A percentile compares a stretch with the other conserved stretches of the same genome.
Evolutionary conservation across 1,140 invertebrate genomes (phyloP).

Genomic region (Platorchestia sp.): DNA sequence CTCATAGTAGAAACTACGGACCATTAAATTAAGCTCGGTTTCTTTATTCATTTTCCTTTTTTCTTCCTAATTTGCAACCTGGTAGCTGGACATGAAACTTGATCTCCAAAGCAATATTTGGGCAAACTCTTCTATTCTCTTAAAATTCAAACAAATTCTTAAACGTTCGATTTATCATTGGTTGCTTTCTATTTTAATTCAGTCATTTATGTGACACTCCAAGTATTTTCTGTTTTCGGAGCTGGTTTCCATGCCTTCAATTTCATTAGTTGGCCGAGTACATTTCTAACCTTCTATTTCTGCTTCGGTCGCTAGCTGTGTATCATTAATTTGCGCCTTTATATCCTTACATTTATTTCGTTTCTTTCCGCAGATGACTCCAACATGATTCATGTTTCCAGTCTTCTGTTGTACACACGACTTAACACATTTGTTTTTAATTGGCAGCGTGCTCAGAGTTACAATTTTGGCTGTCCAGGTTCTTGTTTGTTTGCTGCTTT

Average conservation of each 20-base stretch:
- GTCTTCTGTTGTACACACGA: not conserved
- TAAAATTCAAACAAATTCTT: not conserved
- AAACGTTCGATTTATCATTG: not conserved
- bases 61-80: not conserved
- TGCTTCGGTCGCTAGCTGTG: not conserved
- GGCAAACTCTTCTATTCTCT: not conserved
- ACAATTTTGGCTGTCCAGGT: not conserved
- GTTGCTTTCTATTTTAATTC: not conserved
- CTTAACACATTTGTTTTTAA: not conserved
- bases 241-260: not conserved
- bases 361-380: slow-evolving; percentile 33
- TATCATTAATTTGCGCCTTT: not conserved
- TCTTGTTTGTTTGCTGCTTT: not conserved
- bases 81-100: not conserved
- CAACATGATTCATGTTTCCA: slow-evolving; percentile 12
- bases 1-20: not conserved
- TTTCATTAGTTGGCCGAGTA: not conserved
- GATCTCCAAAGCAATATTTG: not conserved
- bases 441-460: not conserved
- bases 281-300: not conserved
- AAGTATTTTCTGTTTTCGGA: not conserved
- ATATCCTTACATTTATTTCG: not conserved
- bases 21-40: not conserved
- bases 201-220: not conserved
- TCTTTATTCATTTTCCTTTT: not conserved